A percentile compares a stretch with the other conserved stretches of the same genome.
phyloP scores from a whole-genome alignment of 2,797 vertebrate species.

The Pampus argenteus region DNA sequence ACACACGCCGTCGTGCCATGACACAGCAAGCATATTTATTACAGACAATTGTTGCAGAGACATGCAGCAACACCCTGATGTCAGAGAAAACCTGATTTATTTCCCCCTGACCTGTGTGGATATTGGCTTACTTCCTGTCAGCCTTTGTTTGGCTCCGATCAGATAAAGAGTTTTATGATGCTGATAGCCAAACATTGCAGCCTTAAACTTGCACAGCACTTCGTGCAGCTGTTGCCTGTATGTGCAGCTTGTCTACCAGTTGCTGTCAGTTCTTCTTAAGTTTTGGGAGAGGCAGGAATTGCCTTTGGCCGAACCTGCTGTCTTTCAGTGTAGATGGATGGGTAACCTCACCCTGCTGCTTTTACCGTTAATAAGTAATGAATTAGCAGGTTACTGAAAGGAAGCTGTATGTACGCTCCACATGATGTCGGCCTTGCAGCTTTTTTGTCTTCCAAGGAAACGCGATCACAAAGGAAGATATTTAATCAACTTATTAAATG shows the following conservation, averaged over 20 bases:
- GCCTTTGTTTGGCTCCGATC: constrained; percentile 66
- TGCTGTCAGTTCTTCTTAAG: neutral
- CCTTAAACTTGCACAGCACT: neutral
- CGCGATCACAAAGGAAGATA: constrained; percentile 27
- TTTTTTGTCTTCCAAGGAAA: constrained; percentile 24
- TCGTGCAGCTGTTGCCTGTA: neutral
- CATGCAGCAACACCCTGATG: constrained; percentile 51
- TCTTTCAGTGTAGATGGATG: constrained; percentile 35
- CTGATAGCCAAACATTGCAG: constrained; percentile 20
- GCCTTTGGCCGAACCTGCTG: neutral
- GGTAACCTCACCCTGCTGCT: constrained; percentile 32
- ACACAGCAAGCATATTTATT: constrained; percentile 43
- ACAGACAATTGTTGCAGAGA: constrained; percentile 42
- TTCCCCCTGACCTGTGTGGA: constrained; percentile 47
- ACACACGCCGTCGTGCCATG: neutral
- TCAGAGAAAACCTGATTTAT: constrained; percentile 55
- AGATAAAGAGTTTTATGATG: constrained; percentile 59
- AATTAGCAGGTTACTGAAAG: constrained; percentile 25
- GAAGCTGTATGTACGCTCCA: constrained; percentile 15
- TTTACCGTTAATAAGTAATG: constrained; percentile 43
- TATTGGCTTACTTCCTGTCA: constrained; percentile 57
- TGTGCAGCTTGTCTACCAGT: neutral
- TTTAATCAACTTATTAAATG: constrained; percentile 27
- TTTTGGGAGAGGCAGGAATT: neutral
- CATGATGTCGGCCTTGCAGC: neutral